A percentile compares a stretch with the other conserved stretches of the same genome.
Conservation (phyloP, 2,113 vertebrate species). For the Strix uralensis region DNA sequence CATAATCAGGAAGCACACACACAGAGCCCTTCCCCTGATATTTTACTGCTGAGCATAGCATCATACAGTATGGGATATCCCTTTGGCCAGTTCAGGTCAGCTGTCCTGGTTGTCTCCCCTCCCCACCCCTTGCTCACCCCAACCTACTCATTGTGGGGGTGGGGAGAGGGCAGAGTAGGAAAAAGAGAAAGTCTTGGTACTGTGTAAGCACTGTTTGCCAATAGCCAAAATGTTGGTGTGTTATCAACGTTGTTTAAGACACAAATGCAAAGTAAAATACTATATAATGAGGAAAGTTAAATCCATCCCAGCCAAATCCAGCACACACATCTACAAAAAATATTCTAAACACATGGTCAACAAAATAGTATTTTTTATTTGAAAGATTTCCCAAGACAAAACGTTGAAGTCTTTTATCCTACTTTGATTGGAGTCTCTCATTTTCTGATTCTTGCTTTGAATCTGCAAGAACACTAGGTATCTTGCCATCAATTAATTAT, state of each 20-base stretch:
- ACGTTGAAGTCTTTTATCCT: not conserved
- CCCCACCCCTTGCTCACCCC: fast-evolving
- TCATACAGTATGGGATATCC: not conserved
- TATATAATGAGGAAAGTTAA: not conserved
- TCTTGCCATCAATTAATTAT: not conserved
- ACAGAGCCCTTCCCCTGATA: not conserved
- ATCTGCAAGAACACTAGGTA: not conserved
- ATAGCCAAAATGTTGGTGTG: not conserved
- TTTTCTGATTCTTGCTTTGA: not conserved
- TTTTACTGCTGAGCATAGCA: not conserved
- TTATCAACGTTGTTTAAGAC: not conserved
- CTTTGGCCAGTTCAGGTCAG: not conserved
- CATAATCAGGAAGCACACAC: not conserved
- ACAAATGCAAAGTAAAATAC: not conserved
- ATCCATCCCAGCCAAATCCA: not conserved
- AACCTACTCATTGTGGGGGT: not conserved
- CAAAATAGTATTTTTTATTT: not conserved
- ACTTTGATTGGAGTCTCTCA: not conserved
- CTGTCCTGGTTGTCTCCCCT: not conserved
- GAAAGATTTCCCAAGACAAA: not conserved
- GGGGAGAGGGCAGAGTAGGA: not conserved
- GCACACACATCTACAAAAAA: not conserved
- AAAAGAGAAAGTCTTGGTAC: not conserved
- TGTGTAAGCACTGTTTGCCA: not conserved
- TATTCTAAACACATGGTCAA: not conserved